These are phyloP conservation scores for Rhamnusium bicolor DNA, from an alignment of 2,888 invertebrate species.

Conservation along the genomic window DNA sequence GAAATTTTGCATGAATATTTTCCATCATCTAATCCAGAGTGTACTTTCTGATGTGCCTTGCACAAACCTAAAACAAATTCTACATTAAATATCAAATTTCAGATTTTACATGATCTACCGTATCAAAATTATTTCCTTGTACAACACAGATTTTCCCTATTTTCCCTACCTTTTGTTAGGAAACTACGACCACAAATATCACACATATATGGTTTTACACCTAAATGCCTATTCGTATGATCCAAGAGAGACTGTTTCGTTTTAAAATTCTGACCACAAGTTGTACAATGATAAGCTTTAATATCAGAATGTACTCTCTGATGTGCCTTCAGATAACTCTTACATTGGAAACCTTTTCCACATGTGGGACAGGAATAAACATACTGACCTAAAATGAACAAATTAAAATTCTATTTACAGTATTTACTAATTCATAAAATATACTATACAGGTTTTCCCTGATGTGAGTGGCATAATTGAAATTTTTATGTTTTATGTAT, in stretches of 20 bases:
- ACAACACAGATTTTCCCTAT: not conserved
- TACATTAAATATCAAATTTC: too few relatives aligned
- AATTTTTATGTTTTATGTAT: too few relatives aligned
- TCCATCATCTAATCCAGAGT: slow-evolving; percentile 75
- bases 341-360: slow-evolving; percentile 77
- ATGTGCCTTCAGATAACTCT: slow-evolving; percentile 76
- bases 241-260: slow-evolving; percentile 76
- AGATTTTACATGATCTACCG: too few relatives aligned
- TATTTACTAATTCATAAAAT: too few relatives aligned
- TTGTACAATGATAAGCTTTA: slow-evolving; percentile 75
- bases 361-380: slow-evolving; percentile 75
- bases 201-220: slow-evolving; percentile 76
- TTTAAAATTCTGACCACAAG: slow-evolving; percentile 75
- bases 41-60: slow-evolving; percentile 75
- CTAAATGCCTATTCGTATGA: slow-evolving; percentile 76
- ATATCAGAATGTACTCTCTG: slow-evolving; percentile 76
- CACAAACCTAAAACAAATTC: slow-evolving; percentile 73
- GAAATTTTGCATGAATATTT: slow-evolving; percentile 76
- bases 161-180: slow-evolving; percentile 73
- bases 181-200: slow-evolving; percentile 75
- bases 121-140: too few relatives aligned
- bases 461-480: too few relatives aligned
- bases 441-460: too few relatives aligned
- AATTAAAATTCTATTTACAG: too few relatives aligned
- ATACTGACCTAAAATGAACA: slow-evolving; percentile 66